Evolutionary conservation across 2,797 vertebrate species (phyloP), one percentile per base, ranked within the genome.

Genomic region (Rhyacichthys aspro): DNA sequence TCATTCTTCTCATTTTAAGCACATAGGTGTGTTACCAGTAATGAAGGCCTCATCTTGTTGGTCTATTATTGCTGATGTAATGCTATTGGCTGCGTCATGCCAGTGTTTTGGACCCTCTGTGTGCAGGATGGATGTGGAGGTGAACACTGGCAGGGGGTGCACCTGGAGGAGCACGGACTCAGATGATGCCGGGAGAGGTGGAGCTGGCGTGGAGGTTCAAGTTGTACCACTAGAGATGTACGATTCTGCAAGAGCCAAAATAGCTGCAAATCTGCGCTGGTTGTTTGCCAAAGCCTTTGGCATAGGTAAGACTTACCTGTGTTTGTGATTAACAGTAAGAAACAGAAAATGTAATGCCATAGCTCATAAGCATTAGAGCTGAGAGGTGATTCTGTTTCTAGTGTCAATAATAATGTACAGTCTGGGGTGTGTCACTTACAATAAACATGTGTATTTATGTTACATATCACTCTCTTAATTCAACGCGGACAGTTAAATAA

Each of bases 231-330:
- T 92, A 86, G 95, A 97, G 82, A 93, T 96, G 81, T 99, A 98
- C 79, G 96, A 99, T 87, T 94, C 96, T 64, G 93, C 96, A 66
- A 91, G 96, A 86, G 95, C 96, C 77, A 99, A 99, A 93, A 98
- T 99, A 92, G 96, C 95, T 76, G 96, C 95, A 84, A 96, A 96
- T 92, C 93, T 99, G 78, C 94, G 95, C 81, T 98, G 97, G 97
- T 88, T 98, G 83, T 96, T 97, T 78, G 94, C 95, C 78, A 98
- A 96, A 94, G 95, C 96, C 64, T 98, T 95, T 43, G 96, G 96
- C 76, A 93, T 87, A 90, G 96, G 96, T 96, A 93, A 91, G 91
- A 63, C 38, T 50, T 11, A 18, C 59, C 23, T 53, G 7, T 43
- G 32, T 39, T 59, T 17, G 8, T 43, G n/a, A 16, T 14, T 38